These are phyloP conservation scores for Acromyrmex charruanus DNA, from an alignment of 1,140 invertebrate genomes.

Conservation along the genomic window DNA sequence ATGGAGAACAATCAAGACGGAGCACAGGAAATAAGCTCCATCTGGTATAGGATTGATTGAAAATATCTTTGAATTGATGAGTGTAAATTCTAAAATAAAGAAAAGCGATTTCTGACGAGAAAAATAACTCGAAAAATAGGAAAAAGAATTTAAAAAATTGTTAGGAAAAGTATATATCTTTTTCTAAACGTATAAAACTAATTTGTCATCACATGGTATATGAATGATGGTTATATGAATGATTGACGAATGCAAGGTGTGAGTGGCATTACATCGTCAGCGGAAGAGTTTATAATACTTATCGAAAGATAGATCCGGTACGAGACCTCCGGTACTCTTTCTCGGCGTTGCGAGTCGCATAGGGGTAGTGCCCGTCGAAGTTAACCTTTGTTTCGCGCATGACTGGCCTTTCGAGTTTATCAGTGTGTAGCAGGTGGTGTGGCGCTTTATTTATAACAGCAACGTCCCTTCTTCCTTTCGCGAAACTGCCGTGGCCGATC, in stretches of 20 bases:
- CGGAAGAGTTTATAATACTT: constrained; percentile 69
- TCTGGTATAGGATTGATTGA: neutral
- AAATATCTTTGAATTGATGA: neutral
- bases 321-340: constrained; percentile 28
- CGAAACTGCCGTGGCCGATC: constrained; percentile 65
- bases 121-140: neutral
- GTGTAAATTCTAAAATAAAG: neutral
- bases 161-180: neutral
- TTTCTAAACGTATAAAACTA: neutral
- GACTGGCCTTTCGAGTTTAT: constrained; percentile 79
- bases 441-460: constrained; percentile 81
- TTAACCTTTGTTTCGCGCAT: constrained; percentile 81
- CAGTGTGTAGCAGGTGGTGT: constrained; percentile 78
- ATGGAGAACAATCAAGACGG: neutral
- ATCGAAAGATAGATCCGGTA: constrained; percentile 74
- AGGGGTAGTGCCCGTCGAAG: constrained; percentile 75
- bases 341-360: constrained; percentile 41
- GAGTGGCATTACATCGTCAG: constrained; percentile 16
- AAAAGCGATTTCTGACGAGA: neutral
- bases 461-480: constrained; percentile 66
- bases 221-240: neutral
- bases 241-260: neutral
- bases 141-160: neutral
- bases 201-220: no score
- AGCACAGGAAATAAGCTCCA: neutral